phyloP scores from a whole-genome alignment of 2,797 vertebrate genomes.

The Cichlasoma orientale region DNA sequence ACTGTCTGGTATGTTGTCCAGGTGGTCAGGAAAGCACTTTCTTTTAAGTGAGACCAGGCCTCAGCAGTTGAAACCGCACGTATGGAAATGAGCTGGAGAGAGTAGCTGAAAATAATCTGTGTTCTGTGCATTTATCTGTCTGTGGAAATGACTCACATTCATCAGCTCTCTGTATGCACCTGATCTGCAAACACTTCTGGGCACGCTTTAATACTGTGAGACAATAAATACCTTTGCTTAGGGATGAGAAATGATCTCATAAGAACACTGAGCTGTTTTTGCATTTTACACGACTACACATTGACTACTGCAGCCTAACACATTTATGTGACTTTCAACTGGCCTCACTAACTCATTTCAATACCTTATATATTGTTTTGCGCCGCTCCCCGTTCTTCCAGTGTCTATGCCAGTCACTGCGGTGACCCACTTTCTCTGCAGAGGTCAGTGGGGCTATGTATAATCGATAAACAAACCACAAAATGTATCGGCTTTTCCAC shows the following conservation, averaged over 20 bases:
- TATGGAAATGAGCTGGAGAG: constrained; percentile 11
- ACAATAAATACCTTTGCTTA: neutral
- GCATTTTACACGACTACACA: neutral
- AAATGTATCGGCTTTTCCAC: constrained; percentile 22
- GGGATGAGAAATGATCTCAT: neutral
- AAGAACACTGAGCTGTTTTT: neutral
- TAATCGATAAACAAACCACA: constrained; percentile 12
- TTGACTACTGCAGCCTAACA: neutral
- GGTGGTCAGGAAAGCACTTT: constrained; percentile 37
- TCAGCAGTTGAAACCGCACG: constrained; percentile 26
- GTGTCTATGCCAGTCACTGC: neutral
- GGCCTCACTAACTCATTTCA: neutral
- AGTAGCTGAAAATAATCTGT: neutral
- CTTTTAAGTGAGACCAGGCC: constrained; percentile 47
- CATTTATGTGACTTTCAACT: neutral
- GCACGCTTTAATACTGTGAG: neutral
- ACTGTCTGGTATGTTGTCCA: constrained; percentile 63
- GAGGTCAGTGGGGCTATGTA: neutral
- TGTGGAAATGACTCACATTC: constrained; percentile 5
- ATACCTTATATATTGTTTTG: neutral
- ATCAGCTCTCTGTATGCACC: neutral
- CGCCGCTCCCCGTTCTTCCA: neutral
- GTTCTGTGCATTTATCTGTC: neutral
- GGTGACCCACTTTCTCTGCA: constrained; percentile 9
- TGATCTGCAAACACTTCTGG: neutral